phyloP scores from a whole-genome alignment of 2,797 vertebrate species.

The Geotrypetes seraphini region DNA sequence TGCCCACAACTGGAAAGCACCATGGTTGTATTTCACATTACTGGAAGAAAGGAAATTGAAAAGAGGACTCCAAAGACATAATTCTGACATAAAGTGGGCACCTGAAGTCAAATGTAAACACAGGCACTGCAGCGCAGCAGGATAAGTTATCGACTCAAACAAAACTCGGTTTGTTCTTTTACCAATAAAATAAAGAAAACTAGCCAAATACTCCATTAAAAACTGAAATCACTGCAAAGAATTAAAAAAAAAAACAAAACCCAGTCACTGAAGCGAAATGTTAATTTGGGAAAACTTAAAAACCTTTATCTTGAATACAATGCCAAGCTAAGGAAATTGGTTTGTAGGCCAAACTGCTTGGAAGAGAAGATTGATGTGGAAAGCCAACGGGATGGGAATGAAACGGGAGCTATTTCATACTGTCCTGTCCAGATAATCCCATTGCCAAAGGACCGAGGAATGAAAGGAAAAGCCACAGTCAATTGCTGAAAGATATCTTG shows the following conservation, averaged over 20 bases:
- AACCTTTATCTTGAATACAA: slow-evolving; percentile 28
- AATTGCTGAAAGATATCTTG: too few relatives aligned
- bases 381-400: background rate
- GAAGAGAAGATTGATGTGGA: background rate
- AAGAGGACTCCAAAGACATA: slow-evolving; percentile 9
- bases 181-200: background rate
- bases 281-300: slow-evolving; percentile 35
- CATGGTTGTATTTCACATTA: slow-evolving; percentile 3
- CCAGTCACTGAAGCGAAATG: slow-evolving; percentile 36
- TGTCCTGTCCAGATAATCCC: slow-evolving; percentile 3
- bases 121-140: slow-evolving; percentile 5
- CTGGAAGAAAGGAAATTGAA: slow-evolving; percentile 3
- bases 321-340: slow-evolving; percentile 40
- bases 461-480: too few relatives aligned
- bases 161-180: slow-evolving; percentile 18
- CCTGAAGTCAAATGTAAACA: slow-evolving; percentile 17
- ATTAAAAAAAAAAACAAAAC: too few relatives aligned
- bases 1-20: slow-evolving; percentile 8
- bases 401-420: background rate
- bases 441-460: slow-evolving; percentile 5
- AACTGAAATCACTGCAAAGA: slow-evolving; percentile 3
- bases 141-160: slow-evolving; percentile 19
- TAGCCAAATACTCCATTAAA: background rate
- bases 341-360: slow-evolving; percentile 8
- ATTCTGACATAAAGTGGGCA: slow-evolving; percentile 18